Base-by-base conservation (phyloP, 2,113 vertebrate species). In the human region DNA sequence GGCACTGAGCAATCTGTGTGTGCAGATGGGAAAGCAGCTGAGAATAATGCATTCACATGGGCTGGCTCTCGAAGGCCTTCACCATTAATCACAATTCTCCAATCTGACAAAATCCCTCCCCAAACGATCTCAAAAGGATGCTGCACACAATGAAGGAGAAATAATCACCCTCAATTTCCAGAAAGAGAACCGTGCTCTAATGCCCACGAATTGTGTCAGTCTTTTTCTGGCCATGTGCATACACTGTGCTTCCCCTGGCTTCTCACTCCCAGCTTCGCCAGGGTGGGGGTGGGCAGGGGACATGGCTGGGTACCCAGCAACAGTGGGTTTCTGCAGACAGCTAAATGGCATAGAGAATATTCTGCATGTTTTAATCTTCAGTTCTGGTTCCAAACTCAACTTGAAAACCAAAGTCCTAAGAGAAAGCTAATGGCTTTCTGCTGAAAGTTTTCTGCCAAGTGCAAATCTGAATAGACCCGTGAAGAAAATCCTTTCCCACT, bases 71-170 rank as follows among this genome's bases (percentile, higher is more conserved):
- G 81, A 43, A 90, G 81, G 57, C 68, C 55, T 78, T 93, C 64
- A 50, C 38, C 80, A 50, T 94, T 97, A 92, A 90, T 94, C 86
- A 96, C 72, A 92, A 68, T 80, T 96, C 87, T 93, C 64, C 80
- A 68, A 43, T 88, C n/a, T 96, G 92, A 97, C 82, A 96, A 90
- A 88, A 83, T 85, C 52, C 70, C 70, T 95, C 90, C 64, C 90
- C 45, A 93, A 81, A 89, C 0, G 5, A 86, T 90, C 89, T 93
- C 89, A 61, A 96, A 97, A 87, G 70, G 93, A 96, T 94, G 87
- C 59, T 57, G 35, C 32, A 82, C 81, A 97, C 80, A 97, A 89
- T 92, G 75, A 94, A 86, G 84, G 81, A 93, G 73, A 94, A 97
- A 93, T 78, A 93, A 96, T 85, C 84, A 90, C 75, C 17, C 83